Evolutionary conservation across 2,113 vertebrate species (phyloP), one percentile per base, ranked within the genome.

Genomic region (Mola mola): DNA sequence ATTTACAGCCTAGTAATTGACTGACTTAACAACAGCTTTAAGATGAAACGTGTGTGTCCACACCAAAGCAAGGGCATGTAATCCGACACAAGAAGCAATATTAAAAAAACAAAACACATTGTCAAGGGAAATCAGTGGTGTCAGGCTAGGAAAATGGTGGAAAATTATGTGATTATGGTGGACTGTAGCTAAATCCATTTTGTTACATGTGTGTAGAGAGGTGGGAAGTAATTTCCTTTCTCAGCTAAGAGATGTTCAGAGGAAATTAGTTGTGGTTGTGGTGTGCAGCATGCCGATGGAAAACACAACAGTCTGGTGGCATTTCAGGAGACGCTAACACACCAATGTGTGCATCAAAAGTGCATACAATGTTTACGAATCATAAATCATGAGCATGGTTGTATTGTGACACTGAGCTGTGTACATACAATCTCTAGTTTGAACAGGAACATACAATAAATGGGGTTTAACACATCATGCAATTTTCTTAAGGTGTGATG

Each of bases 191-290:
- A 75, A 78, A 73, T 49, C 48, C 64, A 50, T 60, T 72, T 34
- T 50, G 41, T 61, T 58, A 75, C 68, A 72, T 68, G 62, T 42
- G 34, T 75, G 62, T 66, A 50, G 49, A 53, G 20, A 50, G 31
- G 8, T 17, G 37, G 29, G 8, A 15, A 29, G 73, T 62, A 58
- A 67, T 83, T 79, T 78, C 72, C 62, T 55, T 57, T 33, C 69
- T 60, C 48, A 42, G 72, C 52, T 63, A 36, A 83, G 19, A 47
- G 75, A 85, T 80, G 81, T 87, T 84, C 44, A 42, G 47, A 72
- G 84, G 84, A 89, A 89, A 90, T 89, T 20, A 75, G 82, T 67
- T 75, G 76, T 67, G 59, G 62, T 66, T 66, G 51, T 40, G 29
- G 42, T 60, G 63, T 59, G 20, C 28, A 11, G 62, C 62, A 60